A percentile compares a stretch with the other conserved stretches of the same genome.
These are phyloP conservation scores for Chloroclysta siterata DNA, from an alignment of 2,888 invertebrate species.

Conservation along the genomic window DNA sequence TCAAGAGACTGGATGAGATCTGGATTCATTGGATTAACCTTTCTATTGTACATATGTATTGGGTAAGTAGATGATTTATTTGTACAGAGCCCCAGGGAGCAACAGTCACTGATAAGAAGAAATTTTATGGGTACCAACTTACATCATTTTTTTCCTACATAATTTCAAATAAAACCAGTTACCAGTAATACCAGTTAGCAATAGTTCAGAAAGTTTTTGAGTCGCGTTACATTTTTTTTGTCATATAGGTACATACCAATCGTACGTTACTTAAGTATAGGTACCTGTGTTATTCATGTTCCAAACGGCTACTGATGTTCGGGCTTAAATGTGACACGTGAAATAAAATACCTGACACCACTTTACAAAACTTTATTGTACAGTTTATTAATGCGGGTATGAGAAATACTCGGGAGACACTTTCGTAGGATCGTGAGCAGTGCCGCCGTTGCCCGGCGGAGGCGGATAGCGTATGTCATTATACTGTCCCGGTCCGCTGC, in stretches of 20 bases:
- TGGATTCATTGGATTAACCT: too few species aligned
- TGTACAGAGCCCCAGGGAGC: too few species aligned
- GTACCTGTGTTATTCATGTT: not conserved
- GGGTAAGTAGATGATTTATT: too few species aligned
- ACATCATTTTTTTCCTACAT: too few species aligned
- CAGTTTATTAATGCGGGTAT: slow-evolving; percentile 31
- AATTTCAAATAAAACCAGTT: too few species aligned
- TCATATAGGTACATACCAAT: not conserved
- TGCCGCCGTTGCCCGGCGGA: slow-evolving; percentile 39
- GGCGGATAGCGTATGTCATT: slow-evolving; percentile 37
- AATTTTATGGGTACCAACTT: too few species aligned
- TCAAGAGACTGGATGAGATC: too few species aligned
- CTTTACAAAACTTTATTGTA: slow-evolving; percentile 20
- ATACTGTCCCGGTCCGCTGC: slow-evolving; percentile 24
- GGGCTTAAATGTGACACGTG: not conserved
- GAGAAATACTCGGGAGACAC: slow-evolving; percentile 51
- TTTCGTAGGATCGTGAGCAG: slow-evolving; percentile 49
- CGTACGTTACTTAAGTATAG: too few species aligned
- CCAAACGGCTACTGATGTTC: not conserved
- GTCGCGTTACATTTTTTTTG: not conserved
- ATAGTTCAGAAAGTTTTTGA: not conserved
- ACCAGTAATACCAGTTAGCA: too few species aligned
- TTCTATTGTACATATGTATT: too few species aligned
- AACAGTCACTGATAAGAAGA: too few species aligned
- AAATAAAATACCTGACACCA: slow-evolving; percentile 9